Percentiles rank a stretch among this genome's conserved stretches.
Conservation (phyloP, 2,888 invertebrate genomes). For the Margaritifera margaritifera region DNA sequence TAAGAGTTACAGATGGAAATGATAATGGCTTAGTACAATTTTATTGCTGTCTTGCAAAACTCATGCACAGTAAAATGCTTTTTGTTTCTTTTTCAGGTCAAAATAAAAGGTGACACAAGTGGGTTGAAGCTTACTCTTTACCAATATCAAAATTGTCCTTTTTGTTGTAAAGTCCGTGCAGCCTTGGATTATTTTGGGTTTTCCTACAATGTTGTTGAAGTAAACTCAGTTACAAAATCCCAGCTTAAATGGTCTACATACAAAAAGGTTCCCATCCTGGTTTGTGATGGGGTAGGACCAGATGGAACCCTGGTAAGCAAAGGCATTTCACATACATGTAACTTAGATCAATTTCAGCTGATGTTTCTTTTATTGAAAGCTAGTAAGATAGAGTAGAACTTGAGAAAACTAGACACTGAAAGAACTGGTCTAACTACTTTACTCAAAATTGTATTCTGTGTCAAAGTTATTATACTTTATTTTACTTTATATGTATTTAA, state of each 20-base stretch:
- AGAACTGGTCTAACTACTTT: too few species aligned
- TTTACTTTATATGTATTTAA: too few species aligned
- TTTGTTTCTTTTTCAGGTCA: constrained; percentile 34
- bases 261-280: constrained; percentile 94
- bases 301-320: constrained; percentile 70
- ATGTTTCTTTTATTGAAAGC: too few species aligned
- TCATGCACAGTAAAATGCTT: not conserved
- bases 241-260: constrained; percentile 95
- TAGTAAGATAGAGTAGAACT: too few species aligned
- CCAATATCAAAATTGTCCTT: constrained; percentile 98
- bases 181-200: constrained; percentile 90
- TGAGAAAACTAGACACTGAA: too few species aligned
- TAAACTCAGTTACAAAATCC: constrained; percentile 93
- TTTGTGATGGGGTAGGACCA: constrained; percentile 78
- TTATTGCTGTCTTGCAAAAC: not conserved
- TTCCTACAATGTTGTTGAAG: constrained; percentile 96
- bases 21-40: not conserved
- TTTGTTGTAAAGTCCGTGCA: constrained; percentile 87
- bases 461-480: too few species aligned
- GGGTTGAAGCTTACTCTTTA: constrained; percentile 85
- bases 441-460: too few species aligned
- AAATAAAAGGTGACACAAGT: constrained; percentile 45
- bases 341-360: too few species aligned
- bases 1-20: too few species aligned
- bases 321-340: not conserved